Evolutionary conservation across 2,113 vertebrate species (phyloP).

Genomic region (Rhinolophus ferrumequinum): DNA sequence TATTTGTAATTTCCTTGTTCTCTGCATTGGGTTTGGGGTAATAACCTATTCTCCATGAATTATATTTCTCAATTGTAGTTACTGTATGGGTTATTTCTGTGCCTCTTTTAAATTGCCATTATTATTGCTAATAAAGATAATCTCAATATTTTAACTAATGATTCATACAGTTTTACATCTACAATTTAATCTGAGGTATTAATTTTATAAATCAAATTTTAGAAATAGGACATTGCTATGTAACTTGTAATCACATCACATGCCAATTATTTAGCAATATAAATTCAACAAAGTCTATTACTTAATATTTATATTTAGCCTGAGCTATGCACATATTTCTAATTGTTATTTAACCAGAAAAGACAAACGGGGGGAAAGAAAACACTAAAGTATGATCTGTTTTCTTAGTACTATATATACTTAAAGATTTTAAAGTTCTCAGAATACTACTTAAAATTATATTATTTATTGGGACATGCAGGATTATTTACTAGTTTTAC

Average conservation of each 20-base stretch:
- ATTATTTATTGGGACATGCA: background rate
- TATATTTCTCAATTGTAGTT: background rate
- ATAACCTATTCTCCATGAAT: background rate
- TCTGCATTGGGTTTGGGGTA: background rate
- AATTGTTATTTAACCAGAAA: slow-evolving; percentile 52
- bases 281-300: background rate
- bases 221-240: background rate
- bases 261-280: slow-evolving; percentile 39
- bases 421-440: background rate
- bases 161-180: background rate
- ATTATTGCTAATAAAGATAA: slow-evolving; percentile 41
- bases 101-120: background rate
- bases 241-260: slow-evolving; percentile 36
- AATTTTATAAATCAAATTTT: slow-evolving; percentile 50
- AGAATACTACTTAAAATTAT: background rate
- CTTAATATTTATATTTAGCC: slow-evolving; percentile 34
- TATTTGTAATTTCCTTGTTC: background rate
- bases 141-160: background rate
- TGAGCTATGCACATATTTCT: background rate
- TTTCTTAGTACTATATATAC: background rate
- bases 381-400: background rate
- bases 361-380: background rate
- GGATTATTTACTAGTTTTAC: background rate
- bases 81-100: background rate
- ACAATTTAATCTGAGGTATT: slow-evolving; percentile 47